These are phyloP conservation scores for Anomalospiza imberbis DNA, from an alignment of 2,797 vertebrate species.

Conservation along the genomic window DNA sequence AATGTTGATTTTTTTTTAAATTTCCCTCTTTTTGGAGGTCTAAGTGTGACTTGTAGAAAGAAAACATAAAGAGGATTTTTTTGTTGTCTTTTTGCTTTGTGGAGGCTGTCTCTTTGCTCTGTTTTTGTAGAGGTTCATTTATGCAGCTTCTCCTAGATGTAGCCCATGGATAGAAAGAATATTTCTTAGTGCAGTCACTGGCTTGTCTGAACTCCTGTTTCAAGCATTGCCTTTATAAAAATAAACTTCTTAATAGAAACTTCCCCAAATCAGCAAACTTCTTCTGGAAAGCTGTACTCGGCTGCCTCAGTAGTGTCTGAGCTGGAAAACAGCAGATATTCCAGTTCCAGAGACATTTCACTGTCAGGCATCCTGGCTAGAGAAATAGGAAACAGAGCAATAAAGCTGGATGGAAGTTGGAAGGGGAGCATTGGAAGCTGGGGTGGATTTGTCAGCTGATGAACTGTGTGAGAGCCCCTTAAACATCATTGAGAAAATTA, in stretches of 20 bases:
- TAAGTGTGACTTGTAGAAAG: background rate
- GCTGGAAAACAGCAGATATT: background rate
- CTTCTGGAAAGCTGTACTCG: accelerated
- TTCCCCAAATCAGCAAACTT: background rate
- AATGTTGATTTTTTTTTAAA: accelerated
- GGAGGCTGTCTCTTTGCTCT: background rate
- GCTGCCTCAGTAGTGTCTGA: background rate
- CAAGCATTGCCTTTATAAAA: background rate
- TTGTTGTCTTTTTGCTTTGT: background rate
- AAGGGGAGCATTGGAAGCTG: background rate
- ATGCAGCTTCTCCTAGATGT: background rate
- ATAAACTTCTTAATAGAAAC: background rate
- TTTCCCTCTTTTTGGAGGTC: background rate
- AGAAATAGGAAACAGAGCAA: background rate
- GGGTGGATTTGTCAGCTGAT: background rate
- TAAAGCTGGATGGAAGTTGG: background rate
- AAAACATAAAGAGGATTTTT: background rate
- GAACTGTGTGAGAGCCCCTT: background rate
- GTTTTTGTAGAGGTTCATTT: background rate
- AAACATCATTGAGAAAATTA: background rate
- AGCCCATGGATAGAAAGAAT: background rate
- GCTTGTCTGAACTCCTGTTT: background rate
- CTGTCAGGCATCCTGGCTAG: background rate
- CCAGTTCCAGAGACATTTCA: background rate
- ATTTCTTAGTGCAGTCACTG: background rate